Evolutionary conservation across 1,140 invertebrate species (phyloP), one percentile per base, ranked within the genome.

Genomic region (Nephotettix cincticeps): DNA sequence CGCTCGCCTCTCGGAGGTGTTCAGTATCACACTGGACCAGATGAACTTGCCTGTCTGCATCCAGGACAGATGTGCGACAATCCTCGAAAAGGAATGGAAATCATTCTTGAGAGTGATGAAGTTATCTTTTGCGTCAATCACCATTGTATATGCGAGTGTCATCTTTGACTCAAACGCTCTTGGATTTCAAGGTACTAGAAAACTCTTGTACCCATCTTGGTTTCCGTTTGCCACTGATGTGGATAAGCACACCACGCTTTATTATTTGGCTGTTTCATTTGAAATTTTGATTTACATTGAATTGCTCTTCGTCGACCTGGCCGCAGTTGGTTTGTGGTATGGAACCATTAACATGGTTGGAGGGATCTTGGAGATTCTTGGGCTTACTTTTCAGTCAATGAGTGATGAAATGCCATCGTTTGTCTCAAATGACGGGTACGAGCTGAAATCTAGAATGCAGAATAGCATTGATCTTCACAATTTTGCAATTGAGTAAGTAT

Each of bases 91-190:
- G 28, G 56, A 61, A 29, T n/a, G 13, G 11, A 23, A 61, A 6
- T 61, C 56, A 6, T 29, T 61, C 13, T 11, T 61, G 56, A 61
- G n/a, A 61, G 25, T 61, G 2, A 61, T 61, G 23, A 61, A 61
- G 25, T 6, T 61, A 23, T 21, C 56, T 14, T 61, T 61, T 6
- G 56, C 23, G 28, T 21, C 23, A 2, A 61, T 61, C 6, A 28
- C 28, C n/a, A 21, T n/a, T 4, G 56, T 61, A 2, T 61, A 61
- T 61, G 23, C 28, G 14, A 27, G 56, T 23, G 56, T 61, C 6
- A 61, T 61, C 56, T 21, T 27, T 27, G 56, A 61, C 27, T 61
- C 56, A 29, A 61, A 61, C 28, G 56, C 25, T 27, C n/a, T 61
- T 25, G 13, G 21, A 13, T 1, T 27, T 14, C 2, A 6, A 27